Evolutionary conservation across 1,140 invertebrate genomes (phyloP).

Genomic region (Paralvinella palmiformis): DNA sequence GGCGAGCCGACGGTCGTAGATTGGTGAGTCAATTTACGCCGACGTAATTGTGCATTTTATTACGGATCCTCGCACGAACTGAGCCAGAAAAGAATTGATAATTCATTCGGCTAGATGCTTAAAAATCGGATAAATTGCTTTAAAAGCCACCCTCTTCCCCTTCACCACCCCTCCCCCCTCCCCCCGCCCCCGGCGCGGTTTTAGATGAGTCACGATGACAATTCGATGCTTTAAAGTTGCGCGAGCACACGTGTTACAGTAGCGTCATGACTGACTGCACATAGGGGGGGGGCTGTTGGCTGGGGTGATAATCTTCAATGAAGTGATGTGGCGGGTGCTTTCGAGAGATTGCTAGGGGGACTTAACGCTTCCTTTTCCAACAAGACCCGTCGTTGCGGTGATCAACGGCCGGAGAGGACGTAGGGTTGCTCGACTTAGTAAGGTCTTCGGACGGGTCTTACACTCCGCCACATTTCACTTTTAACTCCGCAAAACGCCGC

Average conservation of each 20-base stretch:
- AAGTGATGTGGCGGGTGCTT: neutral
- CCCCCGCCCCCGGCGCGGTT: neutral
- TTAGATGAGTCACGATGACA: neutral
- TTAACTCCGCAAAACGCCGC: too few relatives aligned
- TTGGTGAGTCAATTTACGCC: neutral
- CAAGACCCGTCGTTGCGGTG: too few relatives aligned
- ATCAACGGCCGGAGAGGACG: too few relatives aligned
- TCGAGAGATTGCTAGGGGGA: neutral
- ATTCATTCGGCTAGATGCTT: neutral
- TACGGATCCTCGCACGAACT: neutral
- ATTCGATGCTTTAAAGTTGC: neutral
- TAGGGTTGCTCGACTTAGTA: too few relatives aligned
- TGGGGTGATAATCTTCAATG: neutral
- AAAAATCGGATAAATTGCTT: neutral
- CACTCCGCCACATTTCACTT: too few relatives aligned
- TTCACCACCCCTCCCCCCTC: neutral
- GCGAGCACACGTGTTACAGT: neutral
- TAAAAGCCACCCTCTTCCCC: neutral
- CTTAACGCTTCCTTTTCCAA: too few relatives aligned
- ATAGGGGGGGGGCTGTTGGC: too few relatives aligned
- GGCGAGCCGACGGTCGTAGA: neutral
- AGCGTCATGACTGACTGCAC: too few relatives aligned
- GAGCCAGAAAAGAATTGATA: neutral
- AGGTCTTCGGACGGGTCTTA: too few relatives aligned
- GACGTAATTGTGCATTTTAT: neutral